phyloP scores from a whole-genome alignment of 2,797 vertebrate genomes.

The Gila robusta region DNA sequence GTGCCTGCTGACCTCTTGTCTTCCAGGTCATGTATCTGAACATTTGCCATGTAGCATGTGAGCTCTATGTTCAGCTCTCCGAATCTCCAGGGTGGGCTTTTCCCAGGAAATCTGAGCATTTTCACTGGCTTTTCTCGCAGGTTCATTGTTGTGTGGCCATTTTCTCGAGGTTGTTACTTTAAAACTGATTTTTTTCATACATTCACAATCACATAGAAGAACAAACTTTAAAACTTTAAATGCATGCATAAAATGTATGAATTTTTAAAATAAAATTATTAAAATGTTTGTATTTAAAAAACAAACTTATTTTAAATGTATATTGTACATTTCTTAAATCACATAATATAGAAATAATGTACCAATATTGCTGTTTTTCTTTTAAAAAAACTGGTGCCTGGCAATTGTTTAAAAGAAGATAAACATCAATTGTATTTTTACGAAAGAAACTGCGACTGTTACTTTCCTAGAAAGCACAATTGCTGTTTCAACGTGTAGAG shows the following conservation, averaged over 20 bases:
- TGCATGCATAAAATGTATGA: neutral
- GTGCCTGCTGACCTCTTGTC: slow-evolving; percentile 69
- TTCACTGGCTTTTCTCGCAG: neutral
- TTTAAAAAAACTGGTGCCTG: neutral
- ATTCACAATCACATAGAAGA: neutral
- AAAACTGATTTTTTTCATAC: neutral
- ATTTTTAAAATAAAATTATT: neutral
- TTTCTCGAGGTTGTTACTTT: neutral
- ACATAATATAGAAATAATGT: neutral
- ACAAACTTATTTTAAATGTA: neutral
- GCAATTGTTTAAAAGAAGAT: neutral
- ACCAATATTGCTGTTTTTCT: neutral
- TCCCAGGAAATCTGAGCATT: slow-evolving; percentile 4
- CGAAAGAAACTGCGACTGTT: neutral
- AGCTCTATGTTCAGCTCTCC: slow-evolving; percentile 29
- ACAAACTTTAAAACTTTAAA: neutral
- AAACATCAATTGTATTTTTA: neutral
- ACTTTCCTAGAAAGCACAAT: neutral
- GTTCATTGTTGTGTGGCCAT: neutral
- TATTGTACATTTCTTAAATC: neutral
- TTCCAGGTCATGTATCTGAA: slow-evolving; percentile 66
- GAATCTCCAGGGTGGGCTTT: slow-evolving; percentile 42
- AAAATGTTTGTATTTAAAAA: neutral
- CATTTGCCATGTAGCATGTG: slow-evolving; percentile 58
- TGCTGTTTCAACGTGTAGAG: neutral